phyloP scores from a whole-genome alignment of 2,888 invertebrate genomes.

The Poecilobothrus nobilitatus region DNA sequence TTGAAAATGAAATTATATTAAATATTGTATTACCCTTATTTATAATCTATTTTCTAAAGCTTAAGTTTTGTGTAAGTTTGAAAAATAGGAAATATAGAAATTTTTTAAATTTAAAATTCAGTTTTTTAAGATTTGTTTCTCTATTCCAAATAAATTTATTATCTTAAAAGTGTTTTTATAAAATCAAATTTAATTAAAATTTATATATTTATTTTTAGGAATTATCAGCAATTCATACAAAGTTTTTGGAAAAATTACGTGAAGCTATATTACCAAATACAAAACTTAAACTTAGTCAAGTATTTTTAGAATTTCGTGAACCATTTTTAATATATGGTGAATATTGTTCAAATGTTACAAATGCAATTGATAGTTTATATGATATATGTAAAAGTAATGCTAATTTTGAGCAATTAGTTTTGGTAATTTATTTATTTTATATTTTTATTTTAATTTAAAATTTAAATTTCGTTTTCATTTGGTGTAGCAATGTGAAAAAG shows the following conservation, averaged over 20 bases:
- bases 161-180: too few relatives aligned
- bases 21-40: too few relatives aligned
- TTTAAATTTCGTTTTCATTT: neutral
- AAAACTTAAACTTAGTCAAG: constrained; percentile 59
- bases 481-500: constrained; percentile 77
- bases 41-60: too few relatives aligned
- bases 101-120: too few relatives aligned
- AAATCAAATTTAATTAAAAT: too few relatives aligned
- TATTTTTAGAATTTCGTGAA: constrained; percentile 85
- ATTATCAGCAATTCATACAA: constrained; percentile 75
- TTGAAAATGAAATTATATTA: too few relatives aligned
- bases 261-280: constrained; percentile 57
- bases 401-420: constrained; percentile 40
- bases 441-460: neutral
- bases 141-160: too few relatives aligned
- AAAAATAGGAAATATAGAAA: too few relatives aligned
- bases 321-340: constrained; percentile 88
- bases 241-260: constrained; percentile 71
- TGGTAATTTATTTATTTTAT: constrained; percentile 26
- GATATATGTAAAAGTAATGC: constrained; percentile 42
- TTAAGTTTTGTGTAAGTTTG: too few relatives aligned
- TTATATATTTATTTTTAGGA: constrained; percentile 50
- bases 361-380: constrained; percentile 74
- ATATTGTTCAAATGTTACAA: constrained; percentile 89
- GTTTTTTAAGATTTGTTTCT: too few relatives aligned